These are phyloP conservation scores for Coptodon rendalli DNA, from an alignment of 2,113 vertebrate genomes.

Conservation along the genomic window DNA sequence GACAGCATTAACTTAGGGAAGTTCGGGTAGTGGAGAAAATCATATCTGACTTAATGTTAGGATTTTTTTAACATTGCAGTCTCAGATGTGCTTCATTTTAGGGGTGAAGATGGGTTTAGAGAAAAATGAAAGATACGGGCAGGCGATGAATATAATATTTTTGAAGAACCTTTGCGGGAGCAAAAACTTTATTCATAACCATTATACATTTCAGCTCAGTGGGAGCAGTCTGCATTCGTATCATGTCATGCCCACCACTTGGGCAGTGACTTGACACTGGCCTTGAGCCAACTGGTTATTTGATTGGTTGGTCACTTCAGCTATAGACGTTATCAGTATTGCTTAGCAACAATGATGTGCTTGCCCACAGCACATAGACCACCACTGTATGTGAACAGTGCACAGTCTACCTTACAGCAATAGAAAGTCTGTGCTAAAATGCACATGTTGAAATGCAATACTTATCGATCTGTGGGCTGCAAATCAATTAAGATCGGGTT, in stretches of 20 bases:
- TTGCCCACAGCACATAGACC: not conserved
- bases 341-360: conserved; percentile 62
- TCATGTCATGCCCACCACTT: not conserved
- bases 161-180: not conserved
- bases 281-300: conserved; percentile 25
- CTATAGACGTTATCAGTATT: conserved; percentile 36
- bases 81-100: not conserved
- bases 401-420: not conserved
- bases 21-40: not conserved
- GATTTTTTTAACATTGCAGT: not conserved
- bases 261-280: conserved; percentile 34
- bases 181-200: conserved; percentile 17
- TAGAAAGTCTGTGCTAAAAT: not conserved
- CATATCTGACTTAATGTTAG: not conserved
- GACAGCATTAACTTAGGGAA: conserved; percentile 7
- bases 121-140: not conserved
- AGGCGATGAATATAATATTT: not conserved
- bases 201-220: not conserved
- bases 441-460: not conserved
- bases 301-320: conserved; percentile 47
- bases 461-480: not conserved
- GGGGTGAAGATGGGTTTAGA: not conserved
- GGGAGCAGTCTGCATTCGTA: not conserved
- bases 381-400: not conserved
- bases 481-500: not conserved